These are phyloP conservation scores for Marmota monax DNA, from an alignment of 2,113 vertebrate species.

Conservation along the genomic window DNA sequence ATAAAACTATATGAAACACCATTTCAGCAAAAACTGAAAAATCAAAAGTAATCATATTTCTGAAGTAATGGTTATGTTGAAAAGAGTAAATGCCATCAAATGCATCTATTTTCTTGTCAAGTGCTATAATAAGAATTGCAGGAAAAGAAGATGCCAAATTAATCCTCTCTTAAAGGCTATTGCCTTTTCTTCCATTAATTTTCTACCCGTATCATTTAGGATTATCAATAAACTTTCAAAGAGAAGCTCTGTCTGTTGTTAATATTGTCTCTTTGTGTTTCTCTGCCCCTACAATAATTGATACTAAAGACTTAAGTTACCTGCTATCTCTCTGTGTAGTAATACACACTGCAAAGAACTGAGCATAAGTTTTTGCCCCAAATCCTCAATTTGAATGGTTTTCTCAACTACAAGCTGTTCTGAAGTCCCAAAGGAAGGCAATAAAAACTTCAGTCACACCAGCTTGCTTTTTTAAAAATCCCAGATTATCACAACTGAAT, in stretches of 20 bases:
- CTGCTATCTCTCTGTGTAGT: not conserved
- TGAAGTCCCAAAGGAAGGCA: not conserved
- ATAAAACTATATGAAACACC: constrained; percentile 74
- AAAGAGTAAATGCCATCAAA: constrained; percentile 80
- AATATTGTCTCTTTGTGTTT: constrained; percentile 72
- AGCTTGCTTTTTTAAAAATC: constrained; percentile 52
- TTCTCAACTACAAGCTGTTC: constrained; percentile 69
- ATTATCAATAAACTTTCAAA: constrained; percentile 75
- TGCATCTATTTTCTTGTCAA: constrained; percentile 79
- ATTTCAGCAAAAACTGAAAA: constrained; percentile 80
- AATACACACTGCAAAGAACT: constrained; percentile 31
- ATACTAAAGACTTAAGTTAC: constrained; percentile 65
- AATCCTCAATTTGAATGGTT: constrained; percentile 22
- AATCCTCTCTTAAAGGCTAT: constrained; percentile 76
- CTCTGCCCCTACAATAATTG: constrained; percentile 9
- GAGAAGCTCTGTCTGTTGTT: constrained; percentile 70
- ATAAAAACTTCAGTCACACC: constrained; percentile 41
- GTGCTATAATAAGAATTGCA: constrained; percentile 76
- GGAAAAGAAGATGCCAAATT: constrained; percentile 73
- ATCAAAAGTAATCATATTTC: constrained; percentile 79
- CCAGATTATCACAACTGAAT: constrained; percentile 53
- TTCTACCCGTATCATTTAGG: constrained; percentile 76
- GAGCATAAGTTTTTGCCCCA: constrained; percentile 66
- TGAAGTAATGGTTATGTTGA: constrained; percentile 69
- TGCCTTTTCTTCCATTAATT: constrained; percentile 72